Evolutionary conservation across 2,888 invertebrate genomes (phyloP).

Genomic region (Yponomeuta sedellus): DNA sequence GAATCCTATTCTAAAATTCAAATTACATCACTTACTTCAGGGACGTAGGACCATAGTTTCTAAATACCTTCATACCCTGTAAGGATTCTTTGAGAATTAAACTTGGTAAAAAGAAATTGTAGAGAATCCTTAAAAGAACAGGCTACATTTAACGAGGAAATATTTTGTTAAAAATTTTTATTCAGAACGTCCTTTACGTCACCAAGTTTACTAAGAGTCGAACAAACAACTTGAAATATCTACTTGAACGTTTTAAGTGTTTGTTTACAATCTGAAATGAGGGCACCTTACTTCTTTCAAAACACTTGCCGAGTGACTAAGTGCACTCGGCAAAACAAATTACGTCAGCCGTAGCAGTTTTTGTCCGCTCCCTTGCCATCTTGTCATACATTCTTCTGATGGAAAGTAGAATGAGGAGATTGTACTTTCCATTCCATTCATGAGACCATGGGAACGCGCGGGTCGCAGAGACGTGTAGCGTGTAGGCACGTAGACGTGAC

Average conservation of each 20-base stretch:
- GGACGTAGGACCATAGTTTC: too few species aligned
- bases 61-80: too few species aligned
- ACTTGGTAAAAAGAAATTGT: too few species aligned
- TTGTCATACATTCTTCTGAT: conserved; percentile 1
- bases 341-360: conserved; percentile 42
- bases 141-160: too few species aligned
- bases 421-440: conserved; percentile 5
- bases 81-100: too few species aligned
- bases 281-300: conserved; percentile 63
- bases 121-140: too few species aligned
- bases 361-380: conserved; percentile 15
- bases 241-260: conserved; percentile 24
- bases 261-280: conserved; percentile 58
- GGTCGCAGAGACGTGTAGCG: neutral
- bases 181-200: too few species aligned
- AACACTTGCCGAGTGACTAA: conserved; percentile 55
- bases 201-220: neutral
- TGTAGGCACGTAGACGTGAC: neutral
- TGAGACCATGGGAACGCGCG: conserved; percentile 1
- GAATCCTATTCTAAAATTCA: too few species aligned
- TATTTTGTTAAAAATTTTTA: too few species aligned
- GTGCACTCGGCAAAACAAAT: conserved; percentile 61
- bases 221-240: neutral
- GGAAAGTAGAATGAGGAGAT: neutral
- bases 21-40: too few species aligned